phyloP scores from a whole-genome alignment of 1,140 invertebrate genomes.

The Vollenhovia emeryi region DNA sequence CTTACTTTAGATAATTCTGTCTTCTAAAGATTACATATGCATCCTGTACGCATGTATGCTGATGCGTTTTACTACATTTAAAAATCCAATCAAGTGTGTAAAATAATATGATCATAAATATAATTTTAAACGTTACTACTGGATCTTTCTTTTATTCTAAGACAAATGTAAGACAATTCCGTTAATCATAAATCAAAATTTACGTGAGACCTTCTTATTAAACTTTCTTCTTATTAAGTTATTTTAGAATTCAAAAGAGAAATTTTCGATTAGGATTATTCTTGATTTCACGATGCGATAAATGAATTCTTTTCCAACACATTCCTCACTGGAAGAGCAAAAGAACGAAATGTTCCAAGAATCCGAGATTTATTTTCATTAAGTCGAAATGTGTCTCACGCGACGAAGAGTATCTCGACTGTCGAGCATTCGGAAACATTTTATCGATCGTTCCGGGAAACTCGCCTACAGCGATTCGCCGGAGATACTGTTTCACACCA shows the following conservation, averaged over 20 bases:
- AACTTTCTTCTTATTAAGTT: neutral
- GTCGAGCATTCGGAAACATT: constrained; percentile 39
- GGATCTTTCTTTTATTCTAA: neutral
- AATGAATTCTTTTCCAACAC: neutral
- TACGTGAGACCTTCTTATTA: neutral
- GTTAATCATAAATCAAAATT: neutral
- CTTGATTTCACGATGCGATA: neutral
- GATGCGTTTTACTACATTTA: neutral
- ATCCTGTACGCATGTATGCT: neutral
- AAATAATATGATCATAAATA: neutral
- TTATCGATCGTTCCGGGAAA: constrained; percentile 63
- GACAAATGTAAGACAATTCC: neutral
- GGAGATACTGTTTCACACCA: constrained; percentile 33
- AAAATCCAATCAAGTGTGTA: neutral
- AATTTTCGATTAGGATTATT: neutral
- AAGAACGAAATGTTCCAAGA: neutral
- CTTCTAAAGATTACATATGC: neutral
- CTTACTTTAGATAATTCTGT: neutral
- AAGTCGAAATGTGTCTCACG: neutral
- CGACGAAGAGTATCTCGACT: neutral
- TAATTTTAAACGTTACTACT: neutral
- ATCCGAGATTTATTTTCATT: neutral
- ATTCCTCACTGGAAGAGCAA: neutral
- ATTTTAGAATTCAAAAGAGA: neutral
- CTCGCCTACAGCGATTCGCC: constrained; percentile 24